Percentiles rank a stretch among this genome's conserved stretches.
phyloP scores from a whole-genome alignment of 1,140 invertebrate species.

The Musca vetustissima region DNA sequence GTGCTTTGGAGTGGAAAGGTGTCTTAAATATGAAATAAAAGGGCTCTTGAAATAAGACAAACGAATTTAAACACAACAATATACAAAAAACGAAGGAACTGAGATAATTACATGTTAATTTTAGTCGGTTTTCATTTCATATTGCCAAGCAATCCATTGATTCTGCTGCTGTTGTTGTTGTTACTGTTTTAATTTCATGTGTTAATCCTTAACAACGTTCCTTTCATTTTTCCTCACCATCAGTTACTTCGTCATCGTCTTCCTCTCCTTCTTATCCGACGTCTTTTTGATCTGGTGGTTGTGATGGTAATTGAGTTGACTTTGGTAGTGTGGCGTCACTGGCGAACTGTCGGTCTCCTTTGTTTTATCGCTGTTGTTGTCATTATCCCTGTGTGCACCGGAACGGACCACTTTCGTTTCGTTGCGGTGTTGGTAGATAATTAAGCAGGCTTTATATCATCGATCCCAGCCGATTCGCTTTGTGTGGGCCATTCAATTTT shows the following conservation, averaged over 20 bases:
- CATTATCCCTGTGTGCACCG: constrained; percentile 3
- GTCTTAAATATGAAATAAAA: constrained; percentile 13
- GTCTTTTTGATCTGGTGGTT: constrained; percentile 1
- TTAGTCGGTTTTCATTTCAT: constrained; percentile 12
- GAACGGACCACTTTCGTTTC: constrained; percentile 5
- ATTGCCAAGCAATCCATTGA: too few relatives aligned
- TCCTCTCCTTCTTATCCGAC: not conserved
- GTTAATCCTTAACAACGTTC: constrained; percentile 20
- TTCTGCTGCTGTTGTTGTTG: not conserved
- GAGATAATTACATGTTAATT: constrained; percentile 55
- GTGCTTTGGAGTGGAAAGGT: not conserved
- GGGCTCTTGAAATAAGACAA: too few relatives aligned
- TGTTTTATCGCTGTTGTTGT: not conserved
- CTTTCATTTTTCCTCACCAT: not conserved
- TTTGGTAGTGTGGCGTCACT: constrained; percentile 30
- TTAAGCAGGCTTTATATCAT: not conserved
- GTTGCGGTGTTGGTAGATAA: not conserved
- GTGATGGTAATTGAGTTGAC: constrained; percentile 27
- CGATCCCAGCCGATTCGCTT: constrained; percentile 28
- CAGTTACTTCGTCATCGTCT: too few relatives aligned
- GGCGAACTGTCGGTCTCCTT: constrained; percentile 18
- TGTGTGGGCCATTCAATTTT: constrained; percentile 53
- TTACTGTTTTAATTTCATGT: constrained; percentile 12
- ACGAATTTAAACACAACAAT: too few relatives aligned
- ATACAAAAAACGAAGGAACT: constrained; percentile 29